Conservation (phyloP, 1,140 invertebrate species). For the Drosophila sulfurigaster region DNA sequence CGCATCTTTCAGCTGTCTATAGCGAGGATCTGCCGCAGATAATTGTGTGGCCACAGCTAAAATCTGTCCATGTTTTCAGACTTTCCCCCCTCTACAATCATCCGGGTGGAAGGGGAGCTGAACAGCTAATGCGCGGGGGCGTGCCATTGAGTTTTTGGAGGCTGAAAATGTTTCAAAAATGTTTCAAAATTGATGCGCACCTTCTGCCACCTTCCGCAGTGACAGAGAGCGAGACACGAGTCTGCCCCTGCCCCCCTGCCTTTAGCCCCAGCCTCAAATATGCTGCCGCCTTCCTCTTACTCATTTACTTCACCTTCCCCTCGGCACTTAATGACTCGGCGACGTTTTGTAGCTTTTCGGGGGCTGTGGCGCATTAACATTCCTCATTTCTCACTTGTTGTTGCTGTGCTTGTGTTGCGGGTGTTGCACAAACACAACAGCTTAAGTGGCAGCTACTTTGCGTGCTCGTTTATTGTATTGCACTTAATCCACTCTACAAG, state of each 20-base stretch:
- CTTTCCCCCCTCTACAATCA: not conserved
- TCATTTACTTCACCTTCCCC: not conserved
- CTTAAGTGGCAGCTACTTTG: slow-evolving; percentile 55
- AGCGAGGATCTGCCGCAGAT: slow-evolving; percentile 60
- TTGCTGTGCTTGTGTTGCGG: slow-evolving; percentile 34
- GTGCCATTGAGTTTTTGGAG: slow-evolving; percentile 60
- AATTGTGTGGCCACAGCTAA: slow-evolving; percentile 79
- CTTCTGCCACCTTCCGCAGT: slow-evolving; percentile 58
- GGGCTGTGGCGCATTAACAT: slow-evolving; percentile 70
- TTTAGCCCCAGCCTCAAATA: not conserved
- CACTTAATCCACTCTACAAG: slow-evolving; percentile 44
- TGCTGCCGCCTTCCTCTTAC: slow-evolving; percentile 3
- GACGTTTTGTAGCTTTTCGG: slow-evolving; percentile 66
- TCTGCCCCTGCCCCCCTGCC: slow-evolving; percentile 16
- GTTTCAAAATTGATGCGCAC: slow-evolving; percentile 79
- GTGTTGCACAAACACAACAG: slow-evolving; percentile 65
- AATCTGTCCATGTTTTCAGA: slow-evolving; percentile 39
- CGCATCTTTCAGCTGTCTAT: slow-evolving; percentile 20
- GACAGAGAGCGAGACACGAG: slow-evolving; percentile 38
- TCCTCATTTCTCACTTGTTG: slow-evolving; percentile 66
- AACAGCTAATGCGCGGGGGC: slow-evolving; percentile 67
- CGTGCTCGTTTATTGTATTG: slow-evolving; percentile 9
- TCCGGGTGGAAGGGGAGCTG: slow-evolving; percentile 1
- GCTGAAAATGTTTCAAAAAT: slow-evolving; percentile 61
- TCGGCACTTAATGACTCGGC: slow-evolving; percentile 65